Evolutionary conservation across 1,140 invertebrate genomes (phyloP), one percentile per base, ranked within the genome.

Genomic region (Temnothorax curvispinosus): DNA sequence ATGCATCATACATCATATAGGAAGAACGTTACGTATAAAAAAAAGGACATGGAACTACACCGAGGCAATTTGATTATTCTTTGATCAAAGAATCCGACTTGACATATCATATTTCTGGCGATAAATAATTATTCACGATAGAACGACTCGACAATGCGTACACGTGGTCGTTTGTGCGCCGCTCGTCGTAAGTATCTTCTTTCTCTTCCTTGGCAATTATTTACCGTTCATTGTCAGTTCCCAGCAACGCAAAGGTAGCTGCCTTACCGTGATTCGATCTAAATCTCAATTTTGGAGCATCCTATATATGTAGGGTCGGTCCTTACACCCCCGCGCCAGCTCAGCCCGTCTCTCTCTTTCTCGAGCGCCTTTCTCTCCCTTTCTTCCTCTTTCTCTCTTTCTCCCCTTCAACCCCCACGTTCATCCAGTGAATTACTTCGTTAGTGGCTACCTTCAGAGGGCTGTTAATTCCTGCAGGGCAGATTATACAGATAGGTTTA

Each of bases 401-500:
- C 85, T 85, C 86, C 81, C 56, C 87, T 87, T 91, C 87, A 86
- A 91, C 88, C 92, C 92, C 92, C 91, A 93, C 93, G 94, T 94
- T 95, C 95, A 95, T 95, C 94, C 94, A 95, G 94, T 95, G 95
- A 95, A 95, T 95, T 95, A 95, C 95, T 95, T 95, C 94, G 94
- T 95, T 95, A 95, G 95, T 95, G 94, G 95, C 95, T 94, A 95
- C 94, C 94, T 95, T 95, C 94, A 94, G 94, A 95, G 95, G 94
- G 94, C 94, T 95, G 94, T 95, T 95, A 95, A 95, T 95, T 95
- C 94, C 95, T 95, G 93, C 94, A 95, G 95, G 94, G 94, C 95
- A 95, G 95, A 95, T 95, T 95, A 95, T 95, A 95, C 94, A 95
- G 94, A 95, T 95, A 95, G 95, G 94, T 95, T 95, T 95, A 95